phyloP scores from a whole-genome alignment of 2,888 invertebrate species.

The Amphipyra tragopoginis region DNA sequence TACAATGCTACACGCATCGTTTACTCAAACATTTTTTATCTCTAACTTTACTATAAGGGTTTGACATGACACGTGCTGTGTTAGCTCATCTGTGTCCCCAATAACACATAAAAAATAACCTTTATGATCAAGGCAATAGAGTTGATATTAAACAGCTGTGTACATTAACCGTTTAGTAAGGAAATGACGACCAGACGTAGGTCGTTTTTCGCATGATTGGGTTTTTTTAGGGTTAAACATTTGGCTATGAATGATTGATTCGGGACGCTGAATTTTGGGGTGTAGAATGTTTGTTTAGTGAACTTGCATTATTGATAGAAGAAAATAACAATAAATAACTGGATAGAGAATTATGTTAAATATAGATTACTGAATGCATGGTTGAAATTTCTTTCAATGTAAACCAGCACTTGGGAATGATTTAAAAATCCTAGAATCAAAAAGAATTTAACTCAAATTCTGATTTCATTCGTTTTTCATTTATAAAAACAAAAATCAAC shows the following conservation, averaged over 20 bases:
- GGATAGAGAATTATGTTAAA: too few species aligned
- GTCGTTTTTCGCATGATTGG: constrained; percentile 84
- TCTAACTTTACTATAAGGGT: constrained; percentile 51
- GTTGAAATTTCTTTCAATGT: too few species aligned
- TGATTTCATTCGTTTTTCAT: too few species aligned
- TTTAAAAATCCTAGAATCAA: too few species aligned
- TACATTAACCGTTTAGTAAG: constrained; percentile 78
- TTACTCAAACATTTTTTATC: constrained; percentile 69
- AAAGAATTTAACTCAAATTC: too few species aligned
- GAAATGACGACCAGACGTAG: constrained; percentile 78
- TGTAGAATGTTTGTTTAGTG: constrained; percentile 36
- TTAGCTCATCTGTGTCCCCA: constrained; percentile 59
- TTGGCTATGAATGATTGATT: constrained; percentile 62
- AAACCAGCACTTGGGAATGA: too few species aligned
- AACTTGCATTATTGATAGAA: constrained; percentile 35
- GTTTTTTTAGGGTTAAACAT: constrained; percentile 77
- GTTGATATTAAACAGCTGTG: constrained; percentile 57
- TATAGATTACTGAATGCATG: too few species aligned
- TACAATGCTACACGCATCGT: constrained; percentile 68
- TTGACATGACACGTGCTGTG: constrained; percentile 71
- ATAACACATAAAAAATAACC: constrained; percentile 50
- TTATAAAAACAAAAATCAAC: constrained; percentile 23
- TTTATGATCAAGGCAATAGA: constrained; percentile 45
- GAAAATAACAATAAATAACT: constrained; percentile 8
- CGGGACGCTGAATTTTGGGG: constrained; percentile 43